phyloP scores from a whole-genome alignment of 1,140 invertebrate species.

The Caenorhabditis brenneri region DNA sequence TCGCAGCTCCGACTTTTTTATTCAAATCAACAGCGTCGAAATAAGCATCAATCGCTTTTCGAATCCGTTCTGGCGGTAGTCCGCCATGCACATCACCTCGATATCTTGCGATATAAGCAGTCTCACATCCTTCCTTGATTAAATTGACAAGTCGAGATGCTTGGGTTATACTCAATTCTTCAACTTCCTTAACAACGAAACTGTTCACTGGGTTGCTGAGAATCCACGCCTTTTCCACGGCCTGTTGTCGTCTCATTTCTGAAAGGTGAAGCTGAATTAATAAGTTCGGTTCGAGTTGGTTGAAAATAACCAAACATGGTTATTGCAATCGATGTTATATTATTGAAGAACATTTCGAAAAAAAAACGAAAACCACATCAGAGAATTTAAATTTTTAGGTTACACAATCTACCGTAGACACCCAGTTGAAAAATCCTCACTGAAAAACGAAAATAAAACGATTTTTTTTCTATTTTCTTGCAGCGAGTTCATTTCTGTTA shows the following conservation, averaged over 20 bases:
- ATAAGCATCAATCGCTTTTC: background rate
- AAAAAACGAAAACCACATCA: too few relatives aligned
- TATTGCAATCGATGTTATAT: too few relatives aligned
- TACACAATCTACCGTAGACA: too few relatives aligned
- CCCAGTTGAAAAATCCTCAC: too few relatives aligned
- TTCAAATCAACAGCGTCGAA: background rate
- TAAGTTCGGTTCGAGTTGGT: too few relatives aligned
- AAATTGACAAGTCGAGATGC: background rate
- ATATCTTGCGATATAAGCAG: conserved; percentile 34
- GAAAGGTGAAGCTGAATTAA: too few relatives aligned
- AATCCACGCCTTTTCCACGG: conserved; percentile 1
- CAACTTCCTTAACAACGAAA: background rate
- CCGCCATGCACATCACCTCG: conserved; percentile 15
- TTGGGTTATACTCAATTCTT: background rate
- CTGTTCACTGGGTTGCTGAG: background rate
- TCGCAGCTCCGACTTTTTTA: background rate
- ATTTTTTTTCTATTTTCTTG: too few relatives aligned
- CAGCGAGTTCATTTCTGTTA: too few relatives aligned
- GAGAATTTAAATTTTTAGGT: too few relatives aligned
- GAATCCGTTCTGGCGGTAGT: background rate
- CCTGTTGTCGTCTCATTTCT: background rate
- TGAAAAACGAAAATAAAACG: too few relatives aligned
- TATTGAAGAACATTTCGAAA: too few relatives aligned
- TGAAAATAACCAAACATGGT: too few relatives aligned
- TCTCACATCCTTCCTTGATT: background rate